Evolutionary conservation across 2,113 vertebrate species (phyloP).

Genomic region (Otus sunia): DNA sequence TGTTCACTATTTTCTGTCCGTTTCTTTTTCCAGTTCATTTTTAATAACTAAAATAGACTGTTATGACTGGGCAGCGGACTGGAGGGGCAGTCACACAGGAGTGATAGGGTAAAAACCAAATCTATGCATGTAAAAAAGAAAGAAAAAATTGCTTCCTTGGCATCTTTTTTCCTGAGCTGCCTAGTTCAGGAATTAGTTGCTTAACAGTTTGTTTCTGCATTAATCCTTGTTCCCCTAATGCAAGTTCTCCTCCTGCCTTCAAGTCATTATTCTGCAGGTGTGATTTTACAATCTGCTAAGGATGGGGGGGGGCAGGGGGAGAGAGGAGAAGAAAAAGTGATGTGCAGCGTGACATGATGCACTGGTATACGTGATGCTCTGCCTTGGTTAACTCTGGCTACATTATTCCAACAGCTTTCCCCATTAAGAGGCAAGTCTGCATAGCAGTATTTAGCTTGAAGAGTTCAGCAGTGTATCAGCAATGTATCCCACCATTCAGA

Average conservation of each 20-base stretch:
- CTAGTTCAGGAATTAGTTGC: background rate
- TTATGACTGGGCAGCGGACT: background rate
- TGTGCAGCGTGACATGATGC: background rate
- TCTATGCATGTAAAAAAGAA: background rate
- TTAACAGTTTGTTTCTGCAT: background rate
- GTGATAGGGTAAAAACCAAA: background rate
- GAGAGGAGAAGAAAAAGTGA: background rate
- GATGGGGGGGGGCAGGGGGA: too few species aligned
- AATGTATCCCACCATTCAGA: too few species aligned
- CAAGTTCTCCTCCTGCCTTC: background rate
- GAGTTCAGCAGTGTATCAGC: background rate
- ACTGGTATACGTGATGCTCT: background rate
- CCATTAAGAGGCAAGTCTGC: too few species aligned
- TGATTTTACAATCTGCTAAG: background rate
- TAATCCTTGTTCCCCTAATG: background rate
- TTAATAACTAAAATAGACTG: background rate
- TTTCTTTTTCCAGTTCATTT: background rate
- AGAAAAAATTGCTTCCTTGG: background rate
- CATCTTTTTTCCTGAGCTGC: background rate
- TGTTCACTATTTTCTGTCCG: background rate
- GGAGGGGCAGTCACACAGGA: background rate
- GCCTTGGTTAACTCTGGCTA: background rate
- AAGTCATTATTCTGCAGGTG: background rate
- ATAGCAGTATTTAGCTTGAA: background rate
- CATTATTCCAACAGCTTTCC: background rate